Evolutionary conservation across 2,113 vertebrate genomes (phyloP).

Genomic region (Bubo blakistoni): DNA sequence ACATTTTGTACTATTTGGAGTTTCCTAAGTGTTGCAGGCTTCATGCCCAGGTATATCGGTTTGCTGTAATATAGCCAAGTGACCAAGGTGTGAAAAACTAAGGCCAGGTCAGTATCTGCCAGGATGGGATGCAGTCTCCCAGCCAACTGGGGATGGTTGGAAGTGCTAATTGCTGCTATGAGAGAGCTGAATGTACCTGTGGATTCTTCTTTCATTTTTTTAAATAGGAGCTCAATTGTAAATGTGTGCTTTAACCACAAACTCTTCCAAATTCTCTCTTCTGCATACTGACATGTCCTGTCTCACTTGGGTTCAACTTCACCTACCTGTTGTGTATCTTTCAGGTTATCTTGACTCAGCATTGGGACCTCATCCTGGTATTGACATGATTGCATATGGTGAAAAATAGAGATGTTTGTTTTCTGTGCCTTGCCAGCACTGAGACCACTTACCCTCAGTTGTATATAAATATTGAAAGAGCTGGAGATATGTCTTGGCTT

Average conservation of each 20-base stretch:
- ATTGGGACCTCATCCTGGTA: neutral
- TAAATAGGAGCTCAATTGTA: rapidly evolving
- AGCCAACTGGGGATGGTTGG: slow-evolving; percentile 42
- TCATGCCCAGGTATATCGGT: slow-evolving; percentile 54
- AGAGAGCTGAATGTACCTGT: slow-evolving; percentile 26
- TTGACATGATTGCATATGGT: neutral
- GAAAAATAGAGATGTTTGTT: neutral
- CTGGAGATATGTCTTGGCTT: neutral
- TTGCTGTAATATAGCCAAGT: slow-evolving; percentile 62
- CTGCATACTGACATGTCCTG: neutral
- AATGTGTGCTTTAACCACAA: neutral
- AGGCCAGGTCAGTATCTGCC: slow-evolving; percentile 68
- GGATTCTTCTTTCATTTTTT: neutral
- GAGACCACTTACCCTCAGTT: neutral
- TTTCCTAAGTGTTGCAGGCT: slow-evolving; percentile 60
- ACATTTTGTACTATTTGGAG: slow-evolving; percentile 56
- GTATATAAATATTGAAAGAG: slow-evolving; percentile 30
- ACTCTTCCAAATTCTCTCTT: neutral
- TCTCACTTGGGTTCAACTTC: neutral
- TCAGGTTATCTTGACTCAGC: neutral
- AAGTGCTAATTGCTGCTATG: slow-evolving; percentile 55
- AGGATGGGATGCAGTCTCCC: slow-evolving; percentile 45
- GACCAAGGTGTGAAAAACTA: slow-evolving; percentile 67
- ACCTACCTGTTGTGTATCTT: neutral
- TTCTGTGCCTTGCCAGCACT: neutral